Evolutionary conservation across 2,888 invertebrate genomes (phyloP), one percentile per base, ranked within the genome.

Genomic region (Pasiphila rectangulata): DNA sequence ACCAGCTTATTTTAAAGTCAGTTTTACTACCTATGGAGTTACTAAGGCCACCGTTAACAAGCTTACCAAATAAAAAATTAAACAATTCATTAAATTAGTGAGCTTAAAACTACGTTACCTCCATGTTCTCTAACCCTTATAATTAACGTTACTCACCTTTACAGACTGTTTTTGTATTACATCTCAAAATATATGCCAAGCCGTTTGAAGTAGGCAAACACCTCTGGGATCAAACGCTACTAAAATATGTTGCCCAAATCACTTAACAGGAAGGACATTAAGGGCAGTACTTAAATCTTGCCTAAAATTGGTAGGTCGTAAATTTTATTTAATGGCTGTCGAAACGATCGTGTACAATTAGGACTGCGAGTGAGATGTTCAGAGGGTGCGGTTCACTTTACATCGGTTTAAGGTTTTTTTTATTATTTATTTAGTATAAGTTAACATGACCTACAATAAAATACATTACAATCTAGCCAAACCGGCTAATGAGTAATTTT

Each of bases 221-320:
- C 17, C 25, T 36, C 7, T 6, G 34, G 47, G 51, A 56, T 51
- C 42, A 45, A 37, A 47, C 21, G 36, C 27, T 51, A 52, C 56
- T 63, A 64, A 65, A 70, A 69, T 63, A 67, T 64, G 59, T 56
- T 51, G 51, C 52, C 51, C 49, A 50, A 54, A 60, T 60, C 57
- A 61, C 57, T 66, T 65, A 57, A 58, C 53, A 62, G 62, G 54
- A 56, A 53, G 59, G 55, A 61, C 67, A 65, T 75, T 70, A 73
- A 68, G 61, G 61, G 63, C 64, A 68, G 67, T 72, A 75, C 73
- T 77, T 72, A 78, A 77, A 73, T 70, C 69, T 64, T 68, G 66
- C 69, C 72, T 75, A 72, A 80, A 78, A 78, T 75, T 75, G 77
- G 67, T 63, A 58, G 59, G 55, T 61, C 67, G 66, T 78, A 79